Conservation (phyloP, 53 echinoderm and acorn worm species). For the Paracentrotus lividus region DNA sequence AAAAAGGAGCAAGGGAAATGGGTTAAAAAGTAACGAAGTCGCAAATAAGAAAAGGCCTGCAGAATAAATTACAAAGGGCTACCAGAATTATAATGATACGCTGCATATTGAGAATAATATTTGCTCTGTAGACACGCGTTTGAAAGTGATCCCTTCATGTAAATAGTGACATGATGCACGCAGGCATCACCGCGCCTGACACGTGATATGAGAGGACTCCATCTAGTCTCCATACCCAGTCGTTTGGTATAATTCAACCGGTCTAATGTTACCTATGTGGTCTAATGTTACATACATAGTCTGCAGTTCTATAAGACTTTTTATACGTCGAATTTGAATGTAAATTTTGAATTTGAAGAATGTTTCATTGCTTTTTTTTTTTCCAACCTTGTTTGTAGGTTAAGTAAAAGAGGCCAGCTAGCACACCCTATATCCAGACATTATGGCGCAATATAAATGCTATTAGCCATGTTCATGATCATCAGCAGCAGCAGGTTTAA, state of each 20-base stretch:
- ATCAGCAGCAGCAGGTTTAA: too few species aligned
- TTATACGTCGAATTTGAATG: too few species aligned
- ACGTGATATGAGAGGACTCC: conserved; percentile 10
- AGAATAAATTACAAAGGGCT: background rate
- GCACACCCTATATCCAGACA: too few species aligned
- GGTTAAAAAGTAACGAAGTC: too few species aligned
- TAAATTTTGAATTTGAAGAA: too few species aligned
- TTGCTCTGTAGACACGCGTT: conserved; percentile 3
- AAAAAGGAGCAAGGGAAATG: background rate
- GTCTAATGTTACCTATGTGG: background rate
- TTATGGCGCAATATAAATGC: too few species aligned
- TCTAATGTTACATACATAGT: too few species aligned
- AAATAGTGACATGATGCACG: conserved; percentile 33
- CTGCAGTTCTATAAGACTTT: too few species aligned
- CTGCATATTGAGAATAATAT: conserved; percentile 11
- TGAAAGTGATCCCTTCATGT: conserved; percentile 21
- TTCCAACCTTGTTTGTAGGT: too few species aligned
- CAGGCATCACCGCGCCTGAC: conserved; percentile 3
- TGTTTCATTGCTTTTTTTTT: too few species aligned
- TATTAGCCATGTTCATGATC: too few species aligned
- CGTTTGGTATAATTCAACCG: background rate
- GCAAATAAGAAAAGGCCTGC: background rate
- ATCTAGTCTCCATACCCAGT: background rate
- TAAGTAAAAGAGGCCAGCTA: too few species aligned
- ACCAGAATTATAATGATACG: background rate